These are phyloP conservation scores for Phyto melanocephala DNA, from an alignment of 2,888 invertebrate species.

Conservation along the genomic window DNA sequence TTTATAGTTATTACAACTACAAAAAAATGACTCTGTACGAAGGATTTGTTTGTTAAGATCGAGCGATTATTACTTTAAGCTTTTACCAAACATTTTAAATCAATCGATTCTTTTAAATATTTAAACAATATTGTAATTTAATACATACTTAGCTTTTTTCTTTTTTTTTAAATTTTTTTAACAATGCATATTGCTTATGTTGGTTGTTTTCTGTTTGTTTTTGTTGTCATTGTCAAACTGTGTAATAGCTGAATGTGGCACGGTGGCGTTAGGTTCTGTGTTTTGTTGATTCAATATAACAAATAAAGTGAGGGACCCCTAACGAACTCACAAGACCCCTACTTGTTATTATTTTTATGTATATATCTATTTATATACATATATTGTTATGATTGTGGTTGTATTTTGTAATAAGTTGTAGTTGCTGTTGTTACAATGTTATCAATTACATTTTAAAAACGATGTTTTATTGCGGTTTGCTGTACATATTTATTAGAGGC, in stretches of 20 bases:
- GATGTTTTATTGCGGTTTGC: slow-evolving; percentile 10
- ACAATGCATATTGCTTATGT: slow-evolving; percentile 33
- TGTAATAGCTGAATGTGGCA: slow-evolving; percentile 17
- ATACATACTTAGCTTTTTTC: not conserved
- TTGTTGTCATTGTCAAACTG: slow-evolving; percentile 53
- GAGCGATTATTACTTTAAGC: no score
- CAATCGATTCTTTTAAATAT: not conserved
- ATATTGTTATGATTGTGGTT: not conserved
- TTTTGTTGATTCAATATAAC: not conserved
- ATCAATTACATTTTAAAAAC: slow-evolving; percentile 51
- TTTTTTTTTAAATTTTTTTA: slow-evolving; percentile 32
- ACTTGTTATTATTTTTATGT: slow-evolving; percentile 12
- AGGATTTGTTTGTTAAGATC: no score
- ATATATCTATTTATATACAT: no score
- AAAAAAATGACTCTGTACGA: no score
- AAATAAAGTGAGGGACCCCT: slow-evolving; percentile 8
- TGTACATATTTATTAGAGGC: slow-evolving; percentile 32
- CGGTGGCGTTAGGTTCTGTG: not conserved
- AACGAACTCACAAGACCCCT: slow-evolving; percentile 34
- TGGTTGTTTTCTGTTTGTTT: slow-evolving; percentile 13
- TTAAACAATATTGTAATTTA: not conserved
- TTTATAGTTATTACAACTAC: no score
- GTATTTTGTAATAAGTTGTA: no score
- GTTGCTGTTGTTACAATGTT: slow-evolving; percentile 30
- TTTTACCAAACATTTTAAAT: no score